These are phyloP conservation scores for Polymixis flavicincta DNA, from an alignment of 2,888 invertebrate genomes.

Conservation along the genomic window DNA sequence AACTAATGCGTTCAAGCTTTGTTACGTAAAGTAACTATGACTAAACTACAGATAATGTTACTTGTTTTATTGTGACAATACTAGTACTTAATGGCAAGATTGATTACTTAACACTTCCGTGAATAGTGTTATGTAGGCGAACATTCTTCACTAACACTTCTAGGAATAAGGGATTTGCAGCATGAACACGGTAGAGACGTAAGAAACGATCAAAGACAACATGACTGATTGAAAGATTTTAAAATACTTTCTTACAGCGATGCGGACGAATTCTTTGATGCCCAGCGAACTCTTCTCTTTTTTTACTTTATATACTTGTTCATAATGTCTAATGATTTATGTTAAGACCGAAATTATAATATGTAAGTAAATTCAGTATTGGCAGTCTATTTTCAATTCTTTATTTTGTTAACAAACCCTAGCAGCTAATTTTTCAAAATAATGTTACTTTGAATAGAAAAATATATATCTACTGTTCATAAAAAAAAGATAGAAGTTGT, in stretches of 20 bases:
- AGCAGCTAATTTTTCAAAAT: too few species aligned
- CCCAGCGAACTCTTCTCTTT: too few species aligned
- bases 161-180: not conserved
- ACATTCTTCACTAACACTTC: slow-evolving; percentile 10
- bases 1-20: slow-evolving; percentile 51
- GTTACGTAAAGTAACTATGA: slow-evolving; percentile 55
- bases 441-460: not conserved
- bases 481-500: not conserved
- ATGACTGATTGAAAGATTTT: not conserved
- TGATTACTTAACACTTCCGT: slow-evolving; percentile 39
- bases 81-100: slow-evolving; percentile 20
- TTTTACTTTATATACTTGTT: too few species aligned
- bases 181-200: not conserved
- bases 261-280: too few species aligned
- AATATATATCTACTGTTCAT: not conserved
- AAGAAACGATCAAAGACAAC: not conserved
- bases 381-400: too few species aligned
- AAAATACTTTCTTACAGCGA: too few species aligned
- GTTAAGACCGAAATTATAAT: too few species aligned
- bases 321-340: too few species aligned
- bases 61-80: slow-evolving; percentile 53
- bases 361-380: too few species aligned
- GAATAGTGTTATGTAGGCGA: slow-evolving; percentile 12
- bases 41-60: slow-evolving; percentile 53
- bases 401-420: too few species aligned